These are phyloP conservation scores for Ichneumon xanthorius DNA, from an alignment of 2,888 invertebrate genomes.

Conservation along the genomic window DNA sequence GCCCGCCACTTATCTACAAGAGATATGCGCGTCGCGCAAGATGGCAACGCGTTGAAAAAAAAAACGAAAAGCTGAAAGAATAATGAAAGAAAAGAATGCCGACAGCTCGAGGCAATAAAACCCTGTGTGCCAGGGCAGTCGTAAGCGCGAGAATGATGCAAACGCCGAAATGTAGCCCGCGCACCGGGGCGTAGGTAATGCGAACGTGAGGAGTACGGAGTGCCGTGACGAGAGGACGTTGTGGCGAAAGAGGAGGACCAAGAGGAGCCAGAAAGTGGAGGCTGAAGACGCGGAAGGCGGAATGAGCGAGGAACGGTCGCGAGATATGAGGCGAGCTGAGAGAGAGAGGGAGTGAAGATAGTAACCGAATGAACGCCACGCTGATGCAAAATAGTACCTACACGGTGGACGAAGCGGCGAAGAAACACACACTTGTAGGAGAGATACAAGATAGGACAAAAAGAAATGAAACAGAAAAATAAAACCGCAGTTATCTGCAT, in stretches of 20 bases:
- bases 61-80: slow-evolving; percentile 32
- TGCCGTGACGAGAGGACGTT: slow-evolving; percentile 60
- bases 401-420: slow-evolving; percentile 16
- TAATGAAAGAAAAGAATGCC: slow-evolving; percentile 66
- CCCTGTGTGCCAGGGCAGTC: slow-evolving; percentile 46
- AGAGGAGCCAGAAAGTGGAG: slow-evolving; percentile 41
- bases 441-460: slow-evolving; percentile 34
- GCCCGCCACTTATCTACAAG: slow-evolving; percentile 3
- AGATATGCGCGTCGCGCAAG: neutral
- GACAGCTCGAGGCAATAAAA: slow-evolving; percentile 55
- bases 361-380: slow-evolving; percentile 4
- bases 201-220: slow-evolving; percentile 61
- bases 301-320: slow-evolving; percentile 22
- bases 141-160: slow-evolving; percentile 60
- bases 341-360: slow-evolving; percentile 13
- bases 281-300: slow-evolving; percentile 36
- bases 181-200: slow-evolving; percentile 67
- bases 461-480: slow-evolving; percentile 19
- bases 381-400: slow-evolving; percentile 24
- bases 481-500: slow-evolving; percentile 73
- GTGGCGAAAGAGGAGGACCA: slow-evolving; percentile 30
- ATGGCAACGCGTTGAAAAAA: neutral
- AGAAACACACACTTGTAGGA: slow-evolving; percentile 16
- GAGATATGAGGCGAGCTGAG: slow-evolving; percentile 7
- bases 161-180: slow-evolving; percentile 62